Base-by-base conservation (phyloP, 35 echinoderm and acorn worm genomes). In the Hemicentrotus pulcherrimus region DNA sequence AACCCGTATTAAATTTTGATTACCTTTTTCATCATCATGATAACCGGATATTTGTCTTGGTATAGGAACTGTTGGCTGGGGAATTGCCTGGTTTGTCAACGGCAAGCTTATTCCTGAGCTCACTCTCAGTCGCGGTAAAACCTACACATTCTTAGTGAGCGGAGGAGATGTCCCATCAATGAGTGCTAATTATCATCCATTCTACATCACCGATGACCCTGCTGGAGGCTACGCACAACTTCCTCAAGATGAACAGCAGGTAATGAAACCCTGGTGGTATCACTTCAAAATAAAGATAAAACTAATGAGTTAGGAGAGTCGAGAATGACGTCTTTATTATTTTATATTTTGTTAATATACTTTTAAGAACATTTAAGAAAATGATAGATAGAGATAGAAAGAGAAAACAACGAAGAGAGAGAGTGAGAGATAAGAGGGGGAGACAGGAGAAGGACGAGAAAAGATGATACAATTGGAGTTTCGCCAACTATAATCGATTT, bases 61-160 rank as follows among this genome's bases (percentile, higher is more conserved):
- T 78, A 24, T 65, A 98, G 97, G 95, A 50, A 19, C 85, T 24
- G 86, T 96, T 52, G 96, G 96, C 8, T 97, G 96, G 94, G 97
- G 97, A 7, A 96, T 96, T 32, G 95, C 97, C 31, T 98, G 96
- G 96, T 98, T 95, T 47, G 95, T 98, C 30, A 97, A 98, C 89
- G 95, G 32, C 3, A 24, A 33, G 12, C 65, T 98, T 5, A 98
- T 98, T 46, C 97, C 97, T 7, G 70, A 93, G 10, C 94, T 98
- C 2, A 95, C 94, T 41, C 61, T 98, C 2, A 88, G 31, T n/a
- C 86, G 96, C 32, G 96, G 96, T 5, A 61, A 31, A 22, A 98
- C 95, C 11, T 98, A 98, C 86, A 95, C 96, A 32, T 98, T 98
- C 94, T 47, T 85, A 24, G 96, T 98, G 10, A 78, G 48, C 8